Evolutionary conservation across 2,888 invertebrate species (phyloP).

Genomic region (Phortica okadai): DNA sequence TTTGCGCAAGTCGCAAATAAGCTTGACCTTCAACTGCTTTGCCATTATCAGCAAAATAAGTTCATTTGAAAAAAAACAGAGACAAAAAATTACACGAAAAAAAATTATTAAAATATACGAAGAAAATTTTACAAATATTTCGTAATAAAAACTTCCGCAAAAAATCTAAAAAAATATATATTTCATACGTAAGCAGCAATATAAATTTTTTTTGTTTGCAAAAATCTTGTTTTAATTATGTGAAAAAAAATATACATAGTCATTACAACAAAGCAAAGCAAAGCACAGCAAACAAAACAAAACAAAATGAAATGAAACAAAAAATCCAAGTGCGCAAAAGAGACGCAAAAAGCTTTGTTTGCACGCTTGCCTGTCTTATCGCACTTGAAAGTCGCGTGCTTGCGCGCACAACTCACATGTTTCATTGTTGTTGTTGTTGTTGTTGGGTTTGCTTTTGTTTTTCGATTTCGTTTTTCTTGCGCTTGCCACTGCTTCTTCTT

Average conservation of each 20-base stretch:
- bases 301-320: too few relatives aligned
- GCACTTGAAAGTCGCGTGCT: constrained; percentile 5
- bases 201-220: too few relatives aligned
- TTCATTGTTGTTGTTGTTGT: too few relatives aligned
- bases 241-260: too few relatives aligned
- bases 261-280: too few relatives aligned
- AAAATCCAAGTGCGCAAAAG: too few relatives aligned
- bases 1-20: neutral
- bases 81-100: neutral
- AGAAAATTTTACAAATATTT: neutral
- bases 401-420: neutral
- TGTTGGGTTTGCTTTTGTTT: neutral
- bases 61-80: neutral
- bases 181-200: too few relatives aligned
- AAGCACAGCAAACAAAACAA: too few relatives aligned
- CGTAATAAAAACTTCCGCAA: too few relatives aligned
- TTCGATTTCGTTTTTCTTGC: neutral
- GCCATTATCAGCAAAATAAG: neutral
- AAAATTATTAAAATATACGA: neutral
- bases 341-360: too few relatives aligned
- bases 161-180: too few relatives aligned
- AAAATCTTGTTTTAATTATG: too few relatives aligned
- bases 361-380: neutral
- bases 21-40: constrained; percentile 7
- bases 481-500: neutral